Evolutionary conservation across 2,888 invertebrate genomes (phyloP).

Genomic region (Bruchidius siliquastri): DNA sequence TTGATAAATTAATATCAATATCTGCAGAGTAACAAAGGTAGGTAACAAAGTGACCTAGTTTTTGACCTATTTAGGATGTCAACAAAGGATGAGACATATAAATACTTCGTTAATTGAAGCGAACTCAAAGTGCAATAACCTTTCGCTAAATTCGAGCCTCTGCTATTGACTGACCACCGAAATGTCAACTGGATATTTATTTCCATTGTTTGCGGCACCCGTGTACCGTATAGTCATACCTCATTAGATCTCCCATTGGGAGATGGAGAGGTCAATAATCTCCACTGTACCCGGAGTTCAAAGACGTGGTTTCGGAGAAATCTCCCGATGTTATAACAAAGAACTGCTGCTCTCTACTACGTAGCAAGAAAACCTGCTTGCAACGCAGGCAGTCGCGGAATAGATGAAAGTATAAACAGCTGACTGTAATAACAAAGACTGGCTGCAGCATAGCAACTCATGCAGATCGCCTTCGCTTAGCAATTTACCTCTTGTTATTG

Average conservation of each 20-base stretch:
- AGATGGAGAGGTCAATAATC: background rate
- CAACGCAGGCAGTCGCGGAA: background rate
- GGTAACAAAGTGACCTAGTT: background rate
- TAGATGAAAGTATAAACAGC: constrained; percentile 36
- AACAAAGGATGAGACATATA: background rate
- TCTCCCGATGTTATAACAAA: constrained; percentile 10
- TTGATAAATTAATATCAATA: background rate
- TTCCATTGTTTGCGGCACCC: background rate
- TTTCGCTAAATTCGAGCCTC: background rate
- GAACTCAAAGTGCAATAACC: background rate
- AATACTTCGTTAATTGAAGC: background rate
- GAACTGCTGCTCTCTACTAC: constrained; percentile 1
- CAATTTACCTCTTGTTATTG: background rate
- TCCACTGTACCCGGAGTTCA: background rate
- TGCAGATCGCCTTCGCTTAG: background rate
- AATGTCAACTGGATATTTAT: background rate
- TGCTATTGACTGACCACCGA: background rate
- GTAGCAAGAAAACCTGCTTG: background rate
- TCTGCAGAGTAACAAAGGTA: background rate
- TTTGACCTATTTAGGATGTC: background rate
- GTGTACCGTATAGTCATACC: background rate
- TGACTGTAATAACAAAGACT: constrained; percentile 47
- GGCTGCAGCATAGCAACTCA: background rate
- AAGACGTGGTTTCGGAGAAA: background rate
- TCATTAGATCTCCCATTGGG: background rate